Evolutionary conservation across 2,888 invertebrate genomes (phyloP), one percentile per base, ranked within the genome.

Genomic region (Hanleya hanleyi): DNA sequence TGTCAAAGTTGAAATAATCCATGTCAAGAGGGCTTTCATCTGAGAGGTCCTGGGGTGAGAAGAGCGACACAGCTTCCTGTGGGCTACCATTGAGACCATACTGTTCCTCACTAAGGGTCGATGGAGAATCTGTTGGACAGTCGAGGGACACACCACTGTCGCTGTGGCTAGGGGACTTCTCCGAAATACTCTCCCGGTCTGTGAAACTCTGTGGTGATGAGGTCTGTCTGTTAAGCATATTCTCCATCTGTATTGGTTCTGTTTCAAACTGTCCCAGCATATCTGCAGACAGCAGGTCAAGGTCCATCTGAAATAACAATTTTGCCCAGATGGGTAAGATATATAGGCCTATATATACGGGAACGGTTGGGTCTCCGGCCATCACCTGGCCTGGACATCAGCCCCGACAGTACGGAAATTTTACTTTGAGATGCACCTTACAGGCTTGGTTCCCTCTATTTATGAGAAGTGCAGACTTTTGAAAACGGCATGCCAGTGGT

Each of bases 91-190:
- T 12, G 67, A 68, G 15, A 71, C 74, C 18, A 68, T 71, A 41
- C 67, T 67, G 15, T 72, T 78, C 77, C 18, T 73, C 75, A 38
- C 68, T 74, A 26, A 70, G 68, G 36, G 70, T 73, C 18, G 64
- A 69, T 7, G 82, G 81, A 7, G 84, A 84, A 41, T 80, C 80
- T 22, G 71, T 78, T 32, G 76, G 78, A 22, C 84, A 85, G 65
- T 83, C 81, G 70, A 83, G 38, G 0, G 86, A 87, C 32, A 86
- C 80, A 7, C 86, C 87, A 69, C 87, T 87, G 77, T 87, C 87
- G 75, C 87, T 87, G 73, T 81, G 71, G 32, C 77, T 73, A 5
- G 87, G 87, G 1, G 87, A 87, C 64, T 76, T 79, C 29, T 82
- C 82, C 6, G 83, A 80, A 36, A 79, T 81, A 78, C 86, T 86